Conservation (phyloP, 2,888 invertebrate genomes). For the Erebia epiphron region DNA sequence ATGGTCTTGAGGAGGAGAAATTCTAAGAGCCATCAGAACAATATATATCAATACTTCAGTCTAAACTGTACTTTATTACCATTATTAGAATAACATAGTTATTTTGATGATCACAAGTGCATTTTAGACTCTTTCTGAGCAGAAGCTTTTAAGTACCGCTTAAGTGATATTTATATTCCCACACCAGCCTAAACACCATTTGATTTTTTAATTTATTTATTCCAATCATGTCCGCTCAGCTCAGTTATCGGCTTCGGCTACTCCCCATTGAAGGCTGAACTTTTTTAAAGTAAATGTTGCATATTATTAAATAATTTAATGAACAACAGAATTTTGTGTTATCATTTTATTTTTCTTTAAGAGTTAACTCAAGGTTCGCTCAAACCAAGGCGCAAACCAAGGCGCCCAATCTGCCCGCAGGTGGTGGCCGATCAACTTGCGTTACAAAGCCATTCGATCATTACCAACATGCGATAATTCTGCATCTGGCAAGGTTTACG, state of each 20-base stretch:
- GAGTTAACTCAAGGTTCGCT: neutral
- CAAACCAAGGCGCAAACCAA: too few species aligned
- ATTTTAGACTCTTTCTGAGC: conserved; percentile 14
- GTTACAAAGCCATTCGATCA: too few species aligned
- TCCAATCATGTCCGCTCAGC: conserved; percentile 69
- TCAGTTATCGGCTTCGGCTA: conserved; percentile 60
- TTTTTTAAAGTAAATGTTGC: conserved; percentile 77
- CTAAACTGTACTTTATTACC: conserved; percentile 7
- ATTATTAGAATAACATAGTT: conserved; percentile 4
- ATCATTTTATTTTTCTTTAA: conserved; percentile 29
- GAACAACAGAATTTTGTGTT: conserved; percentile 53
- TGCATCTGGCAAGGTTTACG: too few species aligned
- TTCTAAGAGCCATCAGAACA: conserved; percentile 82
- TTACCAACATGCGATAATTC: too few species aligned
- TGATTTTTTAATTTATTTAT: conserved; percentile 75
- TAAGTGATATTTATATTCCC: conserved; percentile 64
- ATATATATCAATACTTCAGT: neutral
- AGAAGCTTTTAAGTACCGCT: conserved; percentile 39
- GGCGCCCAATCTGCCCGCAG: too few species aligned
- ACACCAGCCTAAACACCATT: conserved; percentile 58
- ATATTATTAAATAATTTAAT: conserved; percentile 67
- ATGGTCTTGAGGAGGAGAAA: conserved; percentile 97
- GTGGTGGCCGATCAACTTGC: too few species aligned
- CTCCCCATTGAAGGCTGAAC: conserved; percentile 78
- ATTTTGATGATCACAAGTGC: neutral